Evolutionary conservation across 1,140 invertebrate species (phyloP).

Genomic region (Aradophagus sp.): DNA sequence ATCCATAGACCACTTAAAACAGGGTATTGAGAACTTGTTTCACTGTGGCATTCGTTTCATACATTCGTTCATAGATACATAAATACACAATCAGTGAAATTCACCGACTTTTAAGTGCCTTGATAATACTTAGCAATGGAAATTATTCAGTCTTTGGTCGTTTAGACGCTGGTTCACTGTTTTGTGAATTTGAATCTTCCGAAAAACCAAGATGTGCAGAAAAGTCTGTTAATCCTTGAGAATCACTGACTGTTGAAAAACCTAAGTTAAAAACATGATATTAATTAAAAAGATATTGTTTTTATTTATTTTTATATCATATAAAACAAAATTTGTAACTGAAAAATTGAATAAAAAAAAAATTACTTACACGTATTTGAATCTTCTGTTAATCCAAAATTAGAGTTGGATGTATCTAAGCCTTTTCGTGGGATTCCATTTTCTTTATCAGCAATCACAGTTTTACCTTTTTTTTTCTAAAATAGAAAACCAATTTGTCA

Average conservation of each 20-base stretch:
- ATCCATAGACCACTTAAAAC: not conserved
- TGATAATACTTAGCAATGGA: slow-evolving; percentile 36
- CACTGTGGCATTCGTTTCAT: slow-evolving; percentile 15
- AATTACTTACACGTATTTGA: slow-evolving; percentile 88
- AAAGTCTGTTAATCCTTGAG: slow-evolving; percentile 89
- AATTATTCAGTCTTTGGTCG: slow-evolving; percentile 82
- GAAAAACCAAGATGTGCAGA: slow-evolving; percentile 89
- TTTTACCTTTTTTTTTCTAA: slow-evolving; percentile 79
- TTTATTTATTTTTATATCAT: slow-evolving; percentile 1
- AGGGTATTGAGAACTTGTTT: slow-evolving; percentile 7
- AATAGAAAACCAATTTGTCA: slow-evolving; percentile 48
- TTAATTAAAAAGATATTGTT: slow-evolving; percentile 19
- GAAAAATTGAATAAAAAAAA: slow-evolving; percentile 3
- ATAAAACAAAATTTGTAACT: not conserved
- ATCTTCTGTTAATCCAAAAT: slow-evolving; percentile 88
- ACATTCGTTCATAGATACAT: no score
- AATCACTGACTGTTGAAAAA: slow-evolving; percentile 92
- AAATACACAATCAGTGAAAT: no score
- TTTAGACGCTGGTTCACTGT: slow-evolving; percentile 86
- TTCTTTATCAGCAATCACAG: slow-evolving; percentile 83
- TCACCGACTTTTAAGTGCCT: slow-evolving; percentile 17
- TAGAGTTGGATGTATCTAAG: slow-evolving; percentile 85
- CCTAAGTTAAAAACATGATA: no score
- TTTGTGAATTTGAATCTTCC: slow-evolving; percentile 92
- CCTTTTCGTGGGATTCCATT: slow-evolving; percentile 82